phyloP scores from a whole-genome alignment of 2,113 vertebrate species.

The Arenaria interpres region DNA sequence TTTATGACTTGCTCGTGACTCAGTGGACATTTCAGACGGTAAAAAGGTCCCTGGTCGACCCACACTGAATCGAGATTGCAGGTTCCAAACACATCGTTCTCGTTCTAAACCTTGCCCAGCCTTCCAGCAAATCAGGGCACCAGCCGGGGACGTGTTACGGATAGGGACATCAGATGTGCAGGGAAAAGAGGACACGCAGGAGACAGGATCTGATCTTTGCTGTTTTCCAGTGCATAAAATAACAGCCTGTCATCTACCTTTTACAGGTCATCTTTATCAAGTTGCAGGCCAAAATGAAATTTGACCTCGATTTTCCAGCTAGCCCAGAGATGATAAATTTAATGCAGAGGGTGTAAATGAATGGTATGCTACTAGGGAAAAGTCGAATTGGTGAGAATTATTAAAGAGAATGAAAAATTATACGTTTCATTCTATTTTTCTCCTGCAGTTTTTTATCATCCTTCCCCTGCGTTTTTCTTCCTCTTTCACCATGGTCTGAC shows the following conservation, averaged over 20 bases:
- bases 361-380: constrained; percentile 4
- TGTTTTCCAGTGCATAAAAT: constrained; percentile 78
- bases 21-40: constrained; percentile 42
- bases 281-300: constrained; percentile 73
- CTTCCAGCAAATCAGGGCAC: constrained; percentile 65
- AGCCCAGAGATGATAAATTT: constrained; percentile 70
- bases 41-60: constrained; percentile 59
- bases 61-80: constrained; percentile 54
- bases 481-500: neutral
- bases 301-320: constrained; percentile 80
- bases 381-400: constrained; percentile 32
- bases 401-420: neutral
- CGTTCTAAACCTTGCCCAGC: constrained; percentile 67
- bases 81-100: constrained; percentile 64
- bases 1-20: constrained; percentile 71
- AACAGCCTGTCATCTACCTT: constrained; percentile 79
- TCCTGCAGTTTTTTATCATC: neutral
- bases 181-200: neutral
- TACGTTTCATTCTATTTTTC: neutral
- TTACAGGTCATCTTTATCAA: constrained; percentile 79
- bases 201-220: constrained; percentile 68
- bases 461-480: neutral
- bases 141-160: constrained; percentile 10
- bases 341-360: constrained; percentile 59
- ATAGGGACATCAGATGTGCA: constrained; percentile 34